These are phyloP conservation scores for Tetramorium bicarinatum DNA, from an alignment of 2,888 invertebrate species.

Conservation along the genomic window DNA sequence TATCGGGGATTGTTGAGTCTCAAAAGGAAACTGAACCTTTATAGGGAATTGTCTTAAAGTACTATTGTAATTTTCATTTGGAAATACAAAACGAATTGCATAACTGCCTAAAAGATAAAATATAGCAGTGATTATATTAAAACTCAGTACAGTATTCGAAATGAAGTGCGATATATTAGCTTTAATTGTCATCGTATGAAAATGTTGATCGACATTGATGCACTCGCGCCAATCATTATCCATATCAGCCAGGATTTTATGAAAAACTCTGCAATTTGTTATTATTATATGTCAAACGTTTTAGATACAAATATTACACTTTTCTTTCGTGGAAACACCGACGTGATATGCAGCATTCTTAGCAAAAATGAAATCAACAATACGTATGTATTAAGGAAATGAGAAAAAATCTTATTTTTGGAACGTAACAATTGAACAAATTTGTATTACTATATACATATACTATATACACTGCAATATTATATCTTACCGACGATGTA, in stretches of 20 bases:
- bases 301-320: no score
- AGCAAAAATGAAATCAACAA: no score
- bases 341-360: no score
- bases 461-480: neutral
- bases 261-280: neutral
- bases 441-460: no score
- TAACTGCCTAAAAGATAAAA: conserved; percentile 1
- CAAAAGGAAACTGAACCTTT: conserved; percentile 36
- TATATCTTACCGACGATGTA: neutral
- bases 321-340: no score
- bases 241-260: conserved; percentile 15
- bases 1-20: conserved; percentile 11
- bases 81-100: neutral
- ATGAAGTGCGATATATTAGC: conserved; percentile 20
- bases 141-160: conserved; percentile 10
- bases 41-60: conserved; percentile 5
- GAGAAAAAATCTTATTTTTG: no score
- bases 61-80: neutral
- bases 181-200: conserved; percentile 16
- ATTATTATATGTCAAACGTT: no score
- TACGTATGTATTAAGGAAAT: no score
- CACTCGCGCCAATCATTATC: conserved; percentile 39
- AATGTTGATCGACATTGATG: neutral
- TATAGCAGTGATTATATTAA: neutral
- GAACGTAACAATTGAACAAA: no score